Evolutionary conservation across 2,888 invertebrate genomes (phyloP).

Genomic region (Polylopha cassiicola): DNA sequence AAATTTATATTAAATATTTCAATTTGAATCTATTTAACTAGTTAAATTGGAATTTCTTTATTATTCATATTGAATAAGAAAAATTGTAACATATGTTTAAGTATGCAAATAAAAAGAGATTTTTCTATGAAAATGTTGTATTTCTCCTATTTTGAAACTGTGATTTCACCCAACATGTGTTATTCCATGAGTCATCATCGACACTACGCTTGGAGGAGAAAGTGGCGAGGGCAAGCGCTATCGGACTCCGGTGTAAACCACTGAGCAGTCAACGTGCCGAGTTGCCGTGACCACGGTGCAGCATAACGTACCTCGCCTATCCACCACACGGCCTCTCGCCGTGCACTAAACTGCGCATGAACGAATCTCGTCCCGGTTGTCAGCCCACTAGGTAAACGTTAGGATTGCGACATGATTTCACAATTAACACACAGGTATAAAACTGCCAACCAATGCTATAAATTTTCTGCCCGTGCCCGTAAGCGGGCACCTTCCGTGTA

Average conservation of each 20-base stretch:
- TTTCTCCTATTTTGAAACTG: slow-evolving; percentile 45
- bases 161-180: slow-evolving; percentile 71
- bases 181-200: slow-evolving; percentile 73
- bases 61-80: slow-evolving; percentile 76
- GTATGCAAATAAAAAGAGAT: slow-evolving; percentile 68
- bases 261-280: slow-evolving; percentile 35
- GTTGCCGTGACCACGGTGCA: slow-evolving; percentile 34
- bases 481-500: slow-evolving; percentile 50
- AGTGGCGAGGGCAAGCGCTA: slow-evolving; percentile 47
- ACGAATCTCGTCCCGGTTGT: slow-evolving; percentile 60
- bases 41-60: slow-evolving; percentile 64
- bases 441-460: slow-evolving; percentile 7
- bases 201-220: slow-evolving; percentile 52
- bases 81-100: slow-evolving; percentile 74
- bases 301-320: slow-evolving; percentile 36
- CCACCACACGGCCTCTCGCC: slow-evolving; percentile 36
- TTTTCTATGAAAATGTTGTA: slow-evolving; percentile 45
- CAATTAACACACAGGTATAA: slow-evolving; percentile 35
- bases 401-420: slow-evolving; percentile 57
- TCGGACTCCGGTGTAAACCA: slow-evolving; percentile 40
- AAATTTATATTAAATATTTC: slow-evolving; percentile 53
- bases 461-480: slow-evolving; percentile 38
- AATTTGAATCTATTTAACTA: slow-evolving; percentile 55
- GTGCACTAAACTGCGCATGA: slow-evolving; percentile 44
- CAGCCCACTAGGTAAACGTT: slow-evolving; percentile 74